Percentiles rank a stretch among this genome's conserved stretches.
These are phyloP conservation scores for Protaetia brevitarsis DNA, from an alignment of 1,140 invertebrate species.

Conservation along the genomic window DNA sequence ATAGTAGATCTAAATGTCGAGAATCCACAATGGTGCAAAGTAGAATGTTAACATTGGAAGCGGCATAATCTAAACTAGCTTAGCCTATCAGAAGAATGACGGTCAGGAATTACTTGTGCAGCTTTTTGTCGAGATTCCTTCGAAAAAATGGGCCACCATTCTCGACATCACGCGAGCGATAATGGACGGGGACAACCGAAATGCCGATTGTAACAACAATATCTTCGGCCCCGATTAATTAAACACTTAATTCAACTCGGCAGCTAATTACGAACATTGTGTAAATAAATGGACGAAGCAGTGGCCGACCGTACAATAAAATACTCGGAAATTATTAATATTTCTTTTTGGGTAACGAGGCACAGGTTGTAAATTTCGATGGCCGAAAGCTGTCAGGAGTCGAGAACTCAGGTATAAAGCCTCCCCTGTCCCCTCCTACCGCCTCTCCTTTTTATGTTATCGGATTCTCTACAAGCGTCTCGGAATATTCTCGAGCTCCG, in stretches of 20 bases:
- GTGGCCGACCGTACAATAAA: constrained; percentile 28
- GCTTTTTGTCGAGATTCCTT: constrained; percentile 5
- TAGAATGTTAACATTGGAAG: constrained; percentile 3
- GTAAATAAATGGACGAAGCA: constrained; percentile 36
- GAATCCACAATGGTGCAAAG: too few species aligned
- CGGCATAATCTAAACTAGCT: not conserved
- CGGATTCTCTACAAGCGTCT: not conserved
- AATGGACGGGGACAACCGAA: not conserved
- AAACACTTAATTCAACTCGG: constrained; percentile 38
- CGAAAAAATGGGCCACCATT: not conserved
- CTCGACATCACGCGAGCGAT: not conserved
- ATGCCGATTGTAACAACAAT: not conserved
- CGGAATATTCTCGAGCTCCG: not conserved
- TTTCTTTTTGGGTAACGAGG: constrained; percentile 36
- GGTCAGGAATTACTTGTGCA: not conserved
- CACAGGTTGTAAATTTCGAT: constrained; percentile 33
- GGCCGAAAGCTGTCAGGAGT: constrained; percentile 32
- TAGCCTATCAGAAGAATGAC: not conserved
- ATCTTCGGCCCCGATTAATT: constrained; percentile 25
- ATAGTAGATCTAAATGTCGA: too few species aligned
- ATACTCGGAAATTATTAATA: constrained; percentile 37
- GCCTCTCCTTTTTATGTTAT: not conserved
- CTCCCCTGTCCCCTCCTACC: not conserved
- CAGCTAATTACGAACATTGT: constrained; percentile 36
- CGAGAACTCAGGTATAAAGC: constrained; percentile 26